Conservation (phyloP, 1,140 invertebrate species). For the Drosophila ohnishii region DNA sequence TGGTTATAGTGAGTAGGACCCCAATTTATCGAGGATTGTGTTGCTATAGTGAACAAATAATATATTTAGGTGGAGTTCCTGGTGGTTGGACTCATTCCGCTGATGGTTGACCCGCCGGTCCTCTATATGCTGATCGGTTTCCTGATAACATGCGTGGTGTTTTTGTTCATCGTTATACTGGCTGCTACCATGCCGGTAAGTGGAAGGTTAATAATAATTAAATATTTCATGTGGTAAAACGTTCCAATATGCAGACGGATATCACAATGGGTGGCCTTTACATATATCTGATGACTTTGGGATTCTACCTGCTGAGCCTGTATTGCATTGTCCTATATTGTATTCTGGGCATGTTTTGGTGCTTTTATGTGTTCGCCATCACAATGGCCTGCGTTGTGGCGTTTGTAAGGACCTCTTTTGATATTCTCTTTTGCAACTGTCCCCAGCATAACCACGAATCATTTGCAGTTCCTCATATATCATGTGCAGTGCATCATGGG, state of each 20-base stretch:
- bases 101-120: neutral
- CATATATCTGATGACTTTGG: slow-evolving; percentile 17
- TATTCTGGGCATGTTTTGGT: slow-evolving; percentile 14
- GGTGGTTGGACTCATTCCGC: slow-evolving; percentile 10
- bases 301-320: slow-evolving; percentile 34
- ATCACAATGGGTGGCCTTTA: slow-evolving; percentile 29
- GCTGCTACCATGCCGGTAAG: slow-evolving; percentile 37
- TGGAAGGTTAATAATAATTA: neutral
- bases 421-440: neutral
- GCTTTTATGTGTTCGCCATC: slow-evolving; percentile 38
- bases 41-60: neutral
- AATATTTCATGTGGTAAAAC: neutral
- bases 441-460: slow-evolving; percentile 31
- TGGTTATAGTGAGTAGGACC: slow-evolving; percentile 31
- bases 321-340: slow-evolving; percentile 26
- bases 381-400: slow-evolving; percentile 29
- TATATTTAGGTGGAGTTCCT: slow-evolving; percentile 37
- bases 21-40: neutral
- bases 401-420: slow-evolving; percentile 42
- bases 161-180: slow-evolving; percentile 18
- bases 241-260: slow-evolving; percentile 31
- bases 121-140: slow-evolving; percentile 13
- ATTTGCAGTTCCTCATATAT: slow-evolving; percentile 67
- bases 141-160: slow-evolving; percentile 8
- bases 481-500: slow-evolving; percentile 64